Evolutionary conservation across 1,140 invertebrate genomes (phyloP).

Genomic region (Tetragonula clypearis): DNA sequence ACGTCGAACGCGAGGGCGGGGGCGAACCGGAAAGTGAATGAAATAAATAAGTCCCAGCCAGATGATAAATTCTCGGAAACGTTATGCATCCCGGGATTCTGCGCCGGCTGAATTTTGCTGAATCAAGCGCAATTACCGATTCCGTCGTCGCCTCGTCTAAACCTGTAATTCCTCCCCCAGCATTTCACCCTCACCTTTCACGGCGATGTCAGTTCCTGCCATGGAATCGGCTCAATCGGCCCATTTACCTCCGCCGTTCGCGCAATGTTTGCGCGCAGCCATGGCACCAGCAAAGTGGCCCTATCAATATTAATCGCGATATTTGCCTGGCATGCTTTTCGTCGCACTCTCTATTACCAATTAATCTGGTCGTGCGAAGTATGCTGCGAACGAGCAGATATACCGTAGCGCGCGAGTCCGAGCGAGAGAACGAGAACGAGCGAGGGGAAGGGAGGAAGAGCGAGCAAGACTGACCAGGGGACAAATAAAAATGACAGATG

Average conservation of each 20-base stretch:
- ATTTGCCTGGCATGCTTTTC: conserved; percentile 72
- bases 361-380: conserved; percentile 82
- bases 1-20: background rate
- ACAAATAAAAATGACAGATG: conserved; percentile 44
- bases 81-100: background rate
- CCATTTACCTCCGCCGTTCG: conserved; percentile 26
- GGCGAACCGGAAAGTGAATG: background rate
- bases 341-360: conserved; percentile 79
- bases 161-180: conserved; percentile 3
- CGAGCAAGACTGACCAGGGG: conserved; percentile 13
- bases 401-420: conserved; percentile 39
- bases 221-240: background rate
- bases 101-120: background rate
- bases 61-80: background rate
- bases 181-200: background rate
- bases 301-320: conserved; percentile 79
- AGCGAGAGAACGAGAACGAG: conserved; percentile 15
- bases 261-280: conserved; percentile 48
- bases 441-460: background rate
- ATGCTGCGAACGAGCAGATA: conserved; percentile 76
- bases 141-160: background rate
- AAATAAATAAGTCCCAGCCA: background rate
- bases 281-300: conserved; percentile 73
- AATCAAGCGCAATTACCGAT: conserved; percentile 17
- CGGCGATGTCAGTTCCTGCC: background rate